Base-by-base conservation (phyloP, 2,888 invertebrate genomes). In the Drepana falcataria region DNA sequence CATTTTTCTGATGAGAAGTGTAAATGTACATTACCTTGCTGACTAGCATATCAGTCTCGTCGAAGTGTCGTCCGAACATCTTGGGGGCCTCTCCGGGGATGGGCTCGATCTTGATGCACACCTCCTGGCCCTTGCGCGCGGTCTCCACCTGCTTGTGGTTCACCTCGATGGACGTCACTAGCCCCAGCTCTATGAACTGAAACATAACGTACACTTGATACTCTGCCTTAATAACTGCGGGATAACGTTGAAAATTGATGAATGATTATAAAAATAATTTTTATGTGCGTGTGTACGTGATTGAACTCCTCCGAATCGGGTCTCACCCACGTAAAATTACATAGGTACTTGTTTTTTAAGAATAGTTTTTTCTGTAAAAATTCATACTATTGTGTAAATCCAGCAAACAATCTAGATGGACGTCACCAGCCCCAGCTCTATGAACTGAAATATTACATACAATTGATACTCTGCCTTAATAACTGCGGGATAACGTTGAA, bases 31-130 rank as follows among this genome's bases (percentile, higher is more conserved):
- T 91, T 82, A 96, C 96, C 95, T 96, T 98, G 93, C 99, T 99
- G 77, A 98, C 94, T 64, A 99, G 93, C 81, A 97, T 92, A 87
- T 99, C 99, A 48, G 95, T 97, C 75, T 97, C 96, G 77, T 99
- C 99, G 89, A 99, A 99, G 91, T 99, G 99, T 57, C 99, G 93
- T 7, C 99, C 99, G 85, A 95, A 98, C 96, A 99, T 96, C 92
- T 99, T 99, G 51, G 99, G 99, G 51, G 99, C 95, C 85, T 99
- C 99, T n/a, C 99, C 99, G 21, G 98, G 97, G 52, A 97, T 94
- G 37, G 98, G 96, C 72, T 99, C 99, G 67, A 99, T 99, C 92
- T 99, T 99, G 75, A 98, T 94, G 91, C 98, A 98, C 47, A 98
- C 97, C 88, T 98, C 97, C 87, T 96, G 96, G 0, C 99, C 99